Evolutionary conservation across 2,888 invertebrate genomes (phyloP).

Genomic region (Archips crataeganus): DNA sequence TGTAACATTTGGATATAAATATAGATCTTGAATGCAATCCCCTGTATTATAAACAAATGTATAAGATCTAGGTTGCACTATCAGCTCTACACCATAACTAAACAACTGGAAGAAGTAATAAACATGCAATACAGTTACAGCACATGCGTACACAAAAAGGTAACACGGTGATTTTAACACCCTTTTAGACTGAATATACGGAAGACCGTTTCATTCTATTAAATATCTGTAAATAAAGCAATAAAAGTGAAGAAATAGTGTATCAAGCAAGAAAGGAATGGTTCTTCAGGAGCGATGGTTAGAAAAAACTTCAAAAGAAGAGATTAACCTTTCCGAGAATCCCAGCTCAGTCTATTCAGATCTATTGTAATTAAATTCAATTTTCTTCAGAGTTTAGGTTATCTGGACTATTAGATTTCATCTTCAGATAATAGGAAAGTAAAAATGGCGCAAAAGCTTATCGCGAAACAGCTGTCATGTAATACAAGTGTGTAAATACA

Average conservation of each 20-base stretch:
- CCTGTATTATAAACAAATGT: background rate
- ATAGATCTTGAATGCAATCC: background rate
- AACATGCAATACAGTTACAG: background rate
- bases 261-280: slow-evolving; percentile 10
- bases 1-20: background rate
- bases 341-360: slow-evolving; percentile 1
- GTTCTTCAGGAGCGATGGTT: background rate
- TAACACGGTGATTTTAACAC: background rate
- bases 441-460: background rate
- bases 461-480: background rate
- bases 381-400: background rate
- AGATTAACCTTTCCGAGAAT: slow-evolving; percentile 6
- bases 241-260: background rate
- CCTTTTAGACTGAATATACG: background rate
- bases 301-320: background rate
- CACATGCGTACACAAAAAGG: background rate
- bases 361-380: background rate
- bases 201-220: background rate
- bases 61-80: background rate
- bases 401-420: background rate
- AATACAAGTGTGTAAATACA: background rate
- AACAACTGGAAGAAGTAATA: background rate
- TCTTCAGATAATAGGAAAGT: background rate
- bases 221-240: background rate
- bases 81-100: background rate